Conservation (phyloP, 2,797 vertebrate genomes). For the Morus bassanus region DNA sequence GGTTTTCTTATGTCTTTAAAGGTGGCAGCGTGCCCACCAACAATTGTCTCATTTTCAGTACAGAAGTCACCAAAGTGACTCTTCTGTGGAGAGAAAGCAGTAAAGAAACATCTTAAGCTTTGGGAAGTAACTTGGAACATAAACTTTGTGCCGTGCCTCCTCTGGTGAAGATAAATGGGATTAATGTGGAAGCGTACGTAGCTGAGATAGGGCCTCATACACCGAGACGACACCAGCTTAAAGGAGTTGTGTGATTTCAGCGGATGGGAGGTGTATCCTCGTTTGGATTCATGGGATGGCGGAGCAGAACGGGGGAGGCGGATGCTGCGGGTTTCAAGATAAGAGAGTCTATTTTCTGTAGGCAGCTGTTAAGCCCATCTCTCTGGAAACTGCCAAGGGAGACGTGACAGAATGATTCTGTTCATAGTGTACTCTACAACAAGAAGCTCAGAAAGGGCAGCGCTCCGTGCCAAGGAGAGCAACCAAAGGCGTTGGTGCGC, state of each 20-base stretch:
- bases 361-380: not conserved
- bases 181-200: not conserved
- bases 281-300: not conserved
- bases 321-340: not conserved
- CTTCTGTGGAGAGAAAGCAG: not conserved
- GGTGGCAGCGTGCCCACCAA: not conserved
- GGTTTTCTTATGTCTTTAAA: not conserved
- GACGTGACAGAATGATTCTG: not conserved
- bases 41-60: not conserved
- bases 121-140: not conserved
- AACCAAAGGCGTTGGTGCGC: not conserved
- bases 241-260: not conserved
- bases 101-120: not conserved
- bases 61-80: not conserved
- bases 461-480: not conserved
- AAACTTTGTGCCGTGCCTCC: not conserved
- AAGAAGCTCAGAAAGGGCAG: not conserved
- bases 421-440: not conserved
- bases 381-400: not conserved
- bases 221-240: too few species aligned
- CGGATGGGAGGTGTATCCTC: not conserved
- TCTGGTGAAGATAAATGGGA: not conserved
- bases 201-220: not conserved
- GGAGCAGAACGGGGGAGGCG: fast-evolving
- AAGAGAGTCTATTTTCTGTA: not conserved